Evolutionary conservation across 2,113 vertebrate species (phyloP).

Genomic region (Apodemus sylvaticus): DNA sequence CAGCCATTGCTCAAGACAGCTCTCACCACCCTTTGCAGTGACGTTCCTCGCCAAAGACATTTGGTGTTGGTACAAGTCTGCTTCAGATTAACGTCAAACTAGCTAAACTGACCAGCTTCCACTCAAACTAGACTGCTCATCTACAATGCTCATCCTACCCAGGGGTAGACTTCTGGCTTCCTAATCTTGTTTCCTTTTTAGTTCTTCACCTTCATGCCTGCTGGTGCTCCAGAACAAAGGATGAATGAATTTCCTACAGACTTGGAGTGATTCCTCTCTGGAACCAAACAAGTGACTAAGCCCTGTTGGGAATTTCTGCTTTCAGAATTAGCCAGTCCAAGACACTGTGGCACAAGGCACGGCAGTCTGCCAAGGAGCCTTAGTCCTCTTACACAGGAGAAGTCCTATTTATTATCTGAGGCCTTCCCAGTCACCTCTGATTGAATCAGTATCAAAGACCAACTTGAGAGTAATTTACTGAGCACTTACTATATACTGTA

Average conservation of each 20-base stretch:
- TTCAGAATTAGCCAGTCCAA: background rate
- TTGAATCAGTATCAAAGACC: background rate
- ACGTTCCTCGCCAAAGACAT: background rate
- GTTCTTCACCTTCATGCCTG: background rate
- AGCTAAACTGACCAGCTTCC: background rate
- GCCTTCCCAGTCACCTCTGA: background rate
- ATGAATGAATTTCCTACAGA: background rate
- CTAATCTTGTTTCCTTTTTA: background rate
- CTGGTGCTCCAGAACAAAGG: background rate
- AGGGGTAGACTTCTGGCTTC: background rate
- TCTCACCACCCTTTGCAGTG: background rate
- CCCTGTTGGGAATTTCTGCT: background rate
- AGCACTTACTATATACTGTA: background rate
- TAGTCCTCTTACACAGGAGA: background rate
- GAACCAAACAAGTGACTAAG: constrained; percentile 18
- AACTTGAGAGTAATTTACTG: background rate
- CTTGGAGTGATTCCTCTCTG: background rate
- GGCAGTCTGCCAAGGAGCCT: background rate
- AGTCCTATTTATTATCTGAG: background rate
- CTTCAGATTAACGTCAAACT: background rate
- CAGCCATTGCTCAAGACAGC: background rate
- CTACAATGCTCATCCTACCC: background rate
- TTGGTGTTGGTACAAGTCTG: background rate
- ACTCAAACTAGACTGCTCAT: background rate
- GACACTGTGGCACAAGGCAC: background rate